Evolutionary conservation across 2,888 invertebrate species (phyloP).

Genomic region (Rhaphigaster nebulosa): DNA sequence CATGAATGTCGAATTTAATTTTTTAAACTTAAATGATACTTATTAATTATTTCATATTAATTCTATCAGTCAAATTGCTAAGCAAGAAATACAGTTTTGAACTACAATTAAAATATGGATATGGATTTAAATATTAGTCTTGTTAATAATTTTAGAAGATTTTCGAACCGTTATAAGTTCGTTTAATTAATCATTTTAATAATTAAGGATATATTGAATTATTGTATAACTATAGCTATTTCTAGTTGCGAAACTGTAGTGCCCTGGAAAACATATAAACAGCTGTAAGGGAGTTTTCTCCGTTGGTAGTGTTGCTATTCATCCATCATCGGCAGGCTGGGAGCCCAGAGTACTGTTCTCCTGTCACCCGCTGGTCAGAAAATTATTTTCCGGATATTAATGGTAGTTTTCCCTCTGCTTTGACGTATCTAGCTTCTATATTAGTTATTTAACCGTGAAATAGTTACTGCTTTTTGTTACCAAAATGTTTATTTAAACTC

Average conservation of each 20-base stretch:
- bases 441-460: neutral
- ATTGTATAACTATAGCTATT: neutral
- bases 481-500: neutral
- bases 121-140: too few species aligned
- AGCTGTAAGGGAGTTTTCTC: neutral
- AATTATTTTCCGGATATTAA: slow-evolving; percentile 21
- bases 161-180: too few species aligned
- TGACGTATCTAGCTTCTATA: neutral
- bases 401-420: slow-evolving; percentile 18
- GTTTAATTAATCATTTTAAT: too few species aligned
- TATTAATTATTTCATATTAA: too few species aligned
- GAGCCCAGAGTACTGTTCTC: neutral
- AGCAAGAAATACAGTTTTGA: too few species aligned
- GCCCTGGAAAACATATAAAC: neutral
- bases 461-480: neutral
- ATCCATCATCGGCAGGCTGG: neutral
- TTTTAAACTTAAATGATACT: too few species aligned
- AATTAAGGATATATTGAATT: too few species aligned
- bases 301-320: neutral
- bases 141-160: too few species aligned
- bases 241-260: neutral
- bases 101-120: too few species aligned
- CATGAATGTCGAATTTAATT: too few species aligned
- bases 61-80: too few species aligned
- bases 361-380: neutral